Conservation (phyloP, 2,888 invertebrate genomes). For the Tridacna gigas region DNA sequence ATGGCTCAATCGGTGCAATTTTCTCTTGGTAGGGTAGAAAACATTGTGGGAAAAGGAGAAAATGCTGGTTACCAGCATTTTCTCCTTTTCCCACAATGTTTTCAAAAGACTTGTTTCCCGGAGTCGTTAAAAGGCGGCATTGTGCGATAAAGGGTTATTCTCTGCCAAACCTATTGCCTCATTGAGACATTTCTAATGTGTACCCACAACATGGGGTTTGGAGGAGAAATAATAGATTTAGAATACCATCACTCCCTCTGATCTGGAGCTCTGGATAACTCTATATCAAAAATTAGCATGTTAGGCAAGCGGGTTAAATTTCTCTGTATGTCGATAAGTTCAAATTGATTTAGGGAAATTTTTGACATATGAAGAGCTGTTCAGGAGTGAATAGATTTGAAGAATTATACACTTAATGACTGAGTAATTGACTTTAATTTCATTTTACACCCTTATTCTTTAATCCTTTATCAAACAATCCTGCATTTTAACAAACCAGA, state of each 20-base stretch:
- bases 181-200: no score
- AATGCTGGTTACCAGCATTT: background rate
- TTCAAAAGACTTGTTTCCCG: background rate
- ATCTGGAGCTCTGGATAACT: no score
- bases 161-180: no score
- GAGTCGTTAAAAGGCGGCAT: background rate
- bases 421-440: background rate
- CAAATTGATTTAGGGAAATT: background rate
- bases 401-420: conserved; percentile 15
- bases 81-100: background rate
- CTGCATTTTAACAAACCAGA: no score
- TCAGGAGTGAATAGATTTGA: background rate
- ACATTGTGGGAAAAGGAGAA: background rate
- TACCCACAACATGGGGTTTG: no score
- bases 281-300: no score
- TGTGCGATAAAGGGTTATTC: background rate
- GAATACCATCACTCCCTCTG: no score
- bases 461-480: no score
- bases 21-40: background rate
- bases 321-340: no score
- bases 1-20: no score
- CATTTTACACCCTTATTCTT: background rate
- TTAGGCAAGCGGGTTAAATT: no score
- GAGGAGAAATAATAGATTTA: no score
- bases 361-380: conserved; percentile 1